These are phyloP conservation scores for Rhamnusium bicolor DNA, from an alignment of 2,888 invertebrate species.

Conservation along the genomic window DNA sequence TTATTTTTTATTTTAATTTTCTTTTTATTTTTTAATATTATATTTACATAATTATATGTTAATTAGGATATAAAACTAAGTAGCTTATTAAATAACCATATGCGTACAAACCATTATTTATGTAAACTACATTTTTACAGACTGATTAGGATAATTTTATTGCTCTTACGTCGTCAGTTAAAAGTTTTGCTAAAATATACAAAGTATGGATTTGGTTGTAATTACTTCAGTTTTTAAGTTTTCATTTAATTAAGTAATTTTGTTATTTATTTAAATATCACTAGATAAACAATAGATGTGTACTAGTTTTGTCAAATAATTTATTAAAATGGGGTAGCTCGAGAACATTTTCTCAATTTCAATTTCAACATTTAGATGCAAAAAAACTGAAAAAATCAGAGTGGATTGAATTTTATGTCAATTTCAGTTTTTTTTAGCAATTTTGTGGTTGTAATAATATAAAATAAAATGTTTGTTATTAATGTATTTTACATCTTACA, in stretches of 20 bases:
- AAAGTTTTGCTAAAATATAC: background rate
- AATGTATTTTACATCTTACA: too few relatives aligned
- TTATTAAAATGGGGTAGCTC: too few relatives aligned
- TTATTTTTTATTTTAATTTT: conserved; percentile 4
- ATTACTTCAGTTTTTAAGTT: background rate
- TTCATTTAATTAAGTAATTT: background rate
- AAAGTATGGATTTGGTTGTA: background rate
- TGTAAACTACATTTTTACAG: background rate
- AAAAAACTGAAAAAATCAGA: too few relatives aligned
- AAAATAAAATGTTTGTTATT: too few relatives aligned
- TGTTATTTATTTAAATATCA: too few relatives aligned
- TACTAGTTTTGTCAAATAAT: too few relatives aligned
- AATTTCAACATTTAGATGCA: too few relatives aligned
- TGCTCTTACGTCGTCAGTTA: background rate
- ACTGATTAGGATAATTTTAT: background rate
- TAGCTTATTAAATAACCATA: background rate
- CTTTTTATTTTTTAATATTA: background rate
- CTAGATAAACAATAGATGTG: too few relatives aligned
- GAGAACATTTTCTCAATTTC: too few relatives aligned
- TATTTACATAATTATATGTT: conserved; percentile 10
- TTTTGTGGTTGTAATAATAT: too few relatives aligned
- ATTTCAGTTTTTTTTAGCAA: too few relatives aligned
- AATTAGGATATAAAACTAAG: conserved; percentile 11
- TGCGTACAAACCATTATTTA: background rate
- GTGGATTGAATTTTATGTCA: too few relatives aligned